Evolutionary conservation across 2,113 vertebrate species (phyloP), one percentile per base, ranked within the genome.

Genomic region (Cheilinus undulatus): DNA sequence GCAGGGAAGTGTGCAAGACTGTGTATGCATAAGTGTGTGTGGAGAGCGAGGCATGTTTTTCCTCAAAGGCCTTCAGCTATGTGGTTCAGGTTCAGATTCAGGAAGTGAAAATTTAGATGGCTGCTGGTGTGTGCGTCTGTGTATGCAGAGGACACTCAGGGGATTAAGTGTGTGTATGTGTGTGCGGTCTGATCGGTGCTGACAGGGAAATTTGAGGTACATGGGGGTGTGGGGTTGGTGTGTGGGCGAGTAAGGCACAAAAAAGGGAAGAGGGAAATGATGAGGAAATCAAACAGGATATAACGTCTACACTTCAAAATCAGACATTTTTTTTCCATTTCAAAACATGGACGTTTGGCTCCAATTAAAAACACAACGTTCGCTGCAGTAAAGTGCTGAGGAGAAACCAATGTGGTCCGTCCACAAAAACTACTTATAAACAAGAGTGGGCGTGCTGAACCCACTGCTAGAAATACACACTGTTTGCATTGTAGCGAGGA

Each of bases 381-480:
- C 23, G 4, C 74, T 78, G 77, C 83, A 84, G 82, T 88, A 84
- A 91, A 89, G 86, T 91, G 86, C 91, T 83, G 85, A 90, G 84
- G 68, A 86, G 85, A 90, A 89, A 89, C 83, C 85, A 80, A 50
- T 73, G 86, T 15, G 86, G 89, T 84, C 62, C 36, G 36, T 83
- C 86, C 90, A 86, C 86, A 89, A 89, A 86, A 91, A 91, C 89
- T 83, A 89, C 89, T 91, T 90, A 90, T 91, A 91, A 91, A 92
- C 89, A 91, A 80, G 87, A 90, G 83, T 89, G 87, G 87, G 88
- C 89, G 83, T 76, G 76, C 69, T 76, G 74, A 76, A 80, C 65
- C 89, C 82, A 62, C 74, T 48, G 84, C 85, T 87, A 63, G 83
- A 90, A 91, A 89, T 87, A 90, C 72, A 83, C 79, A 45, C 78